Evolutionary conservation across 2,113 vertebrate genomes (phyloP).

Genomic region (Tretioscincus oriximinensis): DNA sequence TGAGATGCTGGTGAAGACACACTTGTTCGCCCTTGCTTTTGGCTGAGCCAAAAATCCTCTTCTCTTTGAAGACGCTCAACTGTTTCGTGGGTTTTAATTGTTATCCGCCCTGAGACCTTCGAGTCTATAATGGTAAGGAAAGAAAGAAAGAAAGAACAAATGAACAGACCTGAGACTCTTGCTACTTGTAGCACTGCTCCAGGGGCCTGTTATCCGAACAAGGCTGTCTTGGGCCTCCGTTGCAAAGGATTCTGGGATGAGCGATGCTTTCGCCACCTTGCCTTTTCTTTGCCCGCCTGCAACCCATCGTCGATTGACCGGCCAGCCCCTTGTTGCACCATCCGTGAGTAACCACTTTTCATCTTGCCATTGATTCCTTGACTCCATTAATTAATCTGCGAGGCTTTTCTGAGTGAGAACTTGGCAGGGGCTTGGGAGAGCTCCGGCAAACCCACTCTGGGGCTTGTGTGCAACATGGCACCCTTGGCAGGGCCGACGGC

Average conservation of each 20-base stretch:
- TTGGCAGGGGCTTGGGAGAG: neutral
- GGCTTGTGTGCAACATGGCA: fast-evolving
- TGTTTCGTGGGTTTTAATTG: no score
- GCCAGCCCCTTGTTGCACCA: neutral
- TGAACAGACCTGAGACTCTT: no score
- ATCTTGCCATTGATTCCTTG: constrained; percentile 22
- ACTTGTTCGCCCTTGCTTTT: no score
- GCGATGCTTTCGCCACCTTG: neutral
- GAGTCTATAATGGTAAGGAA: no score
- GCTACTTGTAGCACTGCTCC: no score
- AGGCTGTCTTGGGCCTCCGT: no score
- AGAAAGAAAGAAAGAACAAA: no score
- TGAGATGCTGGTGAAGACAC: no score
- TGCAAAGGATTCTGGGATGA: neutral
- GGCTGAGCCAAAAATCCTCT: no score
- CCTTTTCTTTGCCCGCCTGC: fast-evolving
- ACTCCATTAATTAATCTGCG: neutral
- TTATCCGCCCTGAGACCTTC: no score
- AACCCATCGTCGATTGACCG: neutral
- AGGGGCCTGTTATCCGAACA: no score
- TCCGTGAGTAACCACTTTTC: constrained; percentile 18
- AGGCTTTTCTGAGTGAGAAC: neutral
- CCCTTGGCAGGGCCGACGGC: neutral
- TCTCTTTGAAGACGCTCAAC: no score
- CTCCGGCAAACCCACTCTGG: fast-evolving